phyloP scores from a whole-genome alignment of 2,888 invertebrate species.

The Phasia obesa region DNA sequence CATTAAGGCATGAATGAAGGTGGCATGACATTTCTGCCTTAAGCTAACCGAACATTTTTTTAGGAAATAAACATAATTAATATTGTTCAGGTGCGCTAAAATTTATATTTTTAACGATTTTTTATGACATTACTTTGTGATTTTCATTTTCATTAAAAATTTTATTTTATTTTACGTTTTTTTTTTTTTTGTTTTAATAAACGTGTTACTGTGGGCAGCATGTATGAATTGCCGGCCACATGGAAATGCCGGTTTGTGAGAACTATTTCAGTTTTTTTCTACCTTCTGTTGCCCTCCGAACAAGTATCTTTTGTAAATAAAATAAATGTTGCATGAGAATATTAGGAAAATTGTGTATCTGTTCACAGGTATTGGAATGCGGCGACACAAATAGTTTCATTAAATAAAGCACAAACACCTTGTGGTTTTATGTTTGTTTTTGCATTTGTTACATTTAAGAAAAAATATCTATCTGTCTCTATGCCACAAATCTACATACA shows the following conservation, averaged over 20 bases:
- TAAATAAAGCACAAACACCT: slow-evolving; percentile 55
- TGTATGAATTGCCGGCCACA: slow-evolving; percentile 41
- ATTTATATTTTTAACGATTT: slow-evolving; percentile 32
- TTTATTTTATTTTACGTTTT: slow-evolving; percentile 22
- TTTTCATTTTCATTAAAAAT: slow-evolving; percentile 25
- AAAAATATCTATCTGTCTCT: slow-evolving; percentile 15
- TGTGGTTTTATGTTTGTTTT: slow-evolving; percentile 47
- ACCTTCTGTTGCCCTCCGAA: slow-evolving; percentile 11
- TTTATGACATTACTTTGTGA: slow-evolving; percentile 31
- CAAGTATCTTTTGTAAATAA: not conserved
- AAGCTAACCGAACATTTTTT: not conserved
- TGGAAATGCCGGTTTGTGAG: slow-evolving; percentile 62
- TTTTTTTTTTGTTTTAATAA: slow-evolving; percentile 10
- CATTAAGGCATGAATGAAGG: slow-evolving; percentile 24
- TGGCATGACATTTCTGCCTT: slow-evolving; percentile 53
- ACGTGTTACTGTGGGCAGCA: slow-evolving; percentile 45
- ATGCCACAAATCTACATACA: slow-evolving; percentile 33
- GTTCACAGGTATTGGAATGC: slow-evolving; percentile 61
- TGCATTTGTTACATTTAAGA: slow-evolving; percentile 60
- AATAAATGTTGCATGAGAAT: slow-evolving; percentile 20
- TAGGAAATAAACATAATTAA: not conserved
- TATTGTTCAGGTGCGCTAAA: slow-evolving; percentile 51
- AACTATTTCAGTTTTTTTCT: slow-evolving; percentile 46
- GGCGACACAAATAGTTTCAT: slow-evolving; percentile 70
- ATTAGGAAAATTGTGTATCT: slow-evolving; percentile 49